Conservation (phyloP, 2,797 vertebrate species). For the Danio albolineatus region DNA sequence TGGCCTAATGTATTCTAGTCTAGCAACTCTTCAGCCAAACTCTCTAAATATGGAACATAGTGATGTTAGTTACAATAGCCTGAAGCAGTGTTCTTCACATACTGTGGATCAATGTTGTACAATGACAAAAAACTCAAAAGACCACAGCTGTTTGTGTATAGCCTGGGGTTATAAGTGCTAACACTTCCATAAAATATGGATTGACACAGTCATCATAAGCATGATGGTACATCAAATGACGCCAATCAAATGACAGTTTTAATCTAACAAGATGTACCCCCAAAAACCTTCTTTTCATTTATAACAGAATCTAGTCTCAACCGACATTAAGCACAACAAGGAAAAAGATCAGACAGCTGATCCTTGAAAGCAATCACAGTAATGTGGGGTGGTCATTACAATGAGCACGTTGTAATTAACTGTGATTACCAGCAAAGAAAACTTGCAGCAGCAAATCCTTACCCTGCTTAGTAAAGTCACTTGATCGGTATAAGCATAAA, state of each 20-base stretch:
- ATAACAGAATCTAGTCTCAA: not conserved
- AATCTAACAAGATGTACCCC: not conserved
- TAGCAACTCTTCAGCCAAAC: conserved; percentile 6
- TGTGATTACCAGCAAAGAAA: conserved; percentile 7
- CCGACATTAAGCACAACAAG: not conserved
- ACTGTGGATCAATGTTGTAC: not conserved
- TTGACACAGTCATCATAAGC: not conserved
- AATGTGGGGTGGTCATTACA: not conserved
- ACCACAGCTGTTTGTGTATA: not conserved
- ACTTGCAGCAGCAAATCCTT: not conserved
- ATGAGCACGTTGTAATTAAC: conserved; percentile 18
- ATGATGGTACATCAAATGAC: not conserved
- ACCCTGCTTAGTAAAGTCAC: conserved; percentile 18
- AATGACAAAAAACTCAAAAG: not conserved
- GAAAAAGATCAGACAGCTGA: conserved; percentile 5
- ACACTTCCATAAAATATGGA: not conserved
- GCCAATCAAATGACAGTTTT: too few relatives aligned
- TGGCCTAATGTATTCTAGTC: not conserved
- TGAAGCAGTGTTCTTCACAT: not conserved
- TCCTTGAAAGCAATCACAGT: conserved; percentile 18
- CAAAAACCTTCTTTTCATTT: not conserved
- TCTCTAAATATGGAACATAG: not conserved
- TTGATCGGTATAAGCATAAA: conserved; percentile 11
- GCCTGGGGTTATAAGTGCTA: not conserved
- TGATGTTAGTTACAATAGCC: not conserved